A percentile compares a stretch with the other conserved stretches of the same genome.
phyloP scores from a whole-genome alignment of 1,140 invertebrate species.

The Drosophila nannoptera region DNA sequence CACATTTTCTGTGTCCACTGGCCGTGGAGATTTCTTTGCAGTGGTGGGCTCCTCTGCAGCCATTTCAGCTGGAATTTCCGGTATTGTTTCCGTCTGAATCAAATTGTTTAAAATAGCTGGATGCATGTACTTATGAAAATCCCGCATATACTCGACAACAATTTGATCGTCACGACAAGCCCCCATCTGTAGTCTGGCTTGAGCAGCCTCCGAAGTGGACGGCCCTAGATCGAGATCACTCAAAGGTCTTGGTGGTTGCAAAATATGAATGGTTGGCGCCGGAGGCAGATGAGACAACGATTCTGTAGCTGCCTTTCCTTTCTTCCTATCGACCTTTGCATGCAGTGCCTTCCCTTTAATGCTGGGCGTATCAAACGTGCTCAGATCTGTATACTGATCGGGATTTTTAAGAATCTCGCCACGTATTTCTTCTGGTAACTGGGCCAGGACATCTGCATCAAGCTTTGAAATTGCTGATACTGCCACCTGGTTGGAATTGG shows the following conservation, averaged over 20 bases:
- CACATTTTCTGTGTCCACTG: background rate
- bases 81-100: background rate
- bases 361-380: background rate
- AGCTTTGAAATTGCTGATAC: conserved; percentile 53
- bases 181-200: conserved; percentile 10
- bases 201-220: conserved; percentile 56
- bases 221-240: conserved; percentile 57
- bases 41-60: background rate
- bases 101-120: conserved; percentile 37
- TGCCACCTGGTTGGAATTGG: background rate
- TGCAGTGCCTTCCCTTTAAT: no score
- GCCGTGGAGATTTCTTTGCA: background rate
- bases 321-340: background rate
- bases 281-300: conserved; percentile 2
- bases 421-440: conserved; percentile 83
- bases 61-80: background rate
- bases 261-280: background rate
- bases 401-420: conserved; percentile 81
- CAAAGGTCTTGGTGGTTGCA: conserved; percentile 13
- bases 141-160: conserved; percentile 36
- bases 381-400: conserved; percentile 35
- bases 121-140: conserved; percentile 31
- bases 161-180: conserved; percentile 38
- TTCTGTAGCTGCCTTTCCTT: background rate
- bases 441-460: conserved; percentile 81